These are phyloP conservation scores for Panagrolaimus sp. DNA, from an alignment of 1,140 invertebrate genomes.

Conservation along the genomic window DNA sequence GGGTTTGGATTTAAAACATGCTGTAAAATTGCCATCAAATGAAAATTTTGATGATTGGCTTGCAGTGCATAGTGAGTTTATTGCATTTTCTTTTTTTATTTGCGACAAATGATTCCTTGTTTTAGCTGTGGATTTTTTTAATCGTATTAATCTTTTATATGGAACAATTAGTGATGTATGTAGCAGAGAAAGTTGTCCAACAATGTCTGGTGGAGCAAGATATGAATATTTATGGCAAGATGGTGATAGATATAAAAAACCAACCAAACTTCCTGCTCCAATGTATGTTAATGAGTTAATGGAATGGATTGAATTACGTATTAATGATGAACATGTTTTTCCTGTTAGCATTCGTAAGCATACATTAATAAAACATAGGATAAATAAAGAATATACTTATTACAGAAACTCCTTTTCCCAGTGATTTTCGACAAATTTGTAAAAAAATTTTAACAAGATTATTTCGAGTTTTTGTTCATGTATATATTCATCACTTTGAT, in stretches of 20 bases:
- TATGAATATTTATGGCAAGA: conserved; percentile 93
- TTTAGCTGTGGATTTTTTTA: conserved; percentile 89
- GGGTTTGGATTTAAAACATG: conserved; percentile 80
- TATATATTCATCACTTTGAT: conserved; percentile 95
- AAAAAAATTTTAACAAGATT: conserved; percentile 82
- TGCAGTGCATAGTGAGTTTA: conserved; percentile 79
- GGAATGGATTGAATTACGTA: conserved; percentile 88
- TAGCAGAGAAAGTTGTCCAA: conserved; percentile 76
- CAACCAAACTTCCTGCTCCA: conserved; percentile 76
- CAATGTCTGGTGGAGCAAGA: conserved; percentile 76
- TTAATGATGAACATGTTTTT: conserved; percentile 81
- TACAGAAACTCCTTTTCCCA: conserved; percentile 79
- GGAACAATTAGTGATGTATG: conserved; percentile 83
- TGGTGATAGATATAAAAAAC: conserved; percentile 76
- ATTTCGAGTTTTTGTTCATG: conserved; percentile 89
- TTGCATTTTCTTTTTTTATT: no score
- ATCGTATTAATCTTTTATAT: conserved; percentile 81
- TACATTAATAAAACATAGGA: not conserved
- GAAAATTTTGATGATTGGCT: conserved; percentile 90
- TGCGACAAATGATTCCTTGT: no score
- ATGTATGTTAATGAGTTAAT: conserved; percentile 80
- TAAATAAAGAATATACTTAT: conserved; percentile 53
- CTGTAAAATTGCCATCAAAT: conserved; percentile 75
- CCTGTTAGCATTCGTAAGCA: conserved; percentile 70
- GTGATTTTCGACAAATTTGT: conserved; percentile 72